A percentile compares a stretch with the other conserved stretches of the same genome.
Conservation (phyloP, 1,140 invertebrate species). For the Cherax destructor region DNA sequence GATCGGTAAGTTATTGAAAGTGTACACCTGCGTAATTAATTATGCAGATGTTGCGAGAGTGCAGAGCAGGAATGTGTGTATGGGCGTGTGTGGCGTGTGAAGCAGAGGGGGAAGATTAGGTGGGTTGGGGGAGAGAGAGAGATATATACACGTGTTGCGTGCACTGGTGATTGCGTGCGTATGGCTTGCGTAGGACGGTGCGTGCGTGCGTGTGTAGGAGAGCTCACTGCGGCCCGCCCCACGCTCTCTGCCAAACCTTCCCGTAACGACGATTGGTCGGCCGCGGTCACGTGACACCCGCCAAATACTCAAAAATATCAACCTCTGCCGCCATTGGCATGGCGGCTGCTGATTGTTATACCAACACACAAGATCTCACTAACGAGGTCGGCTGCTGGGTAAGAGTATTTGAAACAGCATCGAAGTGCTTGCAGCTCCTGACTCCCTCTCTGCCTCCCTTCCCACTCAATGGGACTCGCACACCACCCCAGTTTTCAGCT, state of each 20-base stretch:
- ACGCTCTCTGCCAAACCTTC: conserved; percentile 19
- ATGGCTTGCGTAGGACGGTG: not conserved
- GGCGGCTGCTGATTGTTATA: conserved; percentile 42
- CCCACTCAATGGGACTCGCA: not conserved
- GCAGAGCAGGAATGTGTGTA: too few species aligned
- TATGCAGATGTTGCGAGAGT: not conserved
- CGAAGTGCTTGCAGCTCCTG: not conserved
- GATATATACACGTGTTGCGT: conserved; percentile 2
- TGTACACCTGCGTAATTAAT: too few species aligned
- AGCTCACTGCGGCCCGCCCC: conserved; percentile 18
- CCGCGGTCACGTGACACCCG: conserved; percentile 62
- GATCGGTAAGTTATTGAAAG: too few species aligned
- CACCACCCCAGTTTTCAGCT: conserved; percentile 30
- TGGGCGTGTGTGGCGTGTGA: too few species aligned
- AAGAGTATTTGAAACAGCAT: conserved; percentile 11
- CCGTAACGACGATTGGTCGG: conserved; percentile 66
- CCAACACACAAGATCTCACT: conserved; percentile 15
- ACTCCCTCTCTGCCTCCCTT: not conserved
- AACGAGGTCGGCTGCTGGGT: conserved; percentile 9
- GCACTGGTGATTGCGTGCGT: conserved; percentile 28
- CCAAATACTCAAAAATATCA: conserved; percentile 68
- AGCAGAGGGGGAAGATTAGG: too few species aligned
- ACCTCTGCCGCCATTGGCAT: conserved; percentile 53
- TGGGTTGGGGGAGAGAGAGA: not conserved
- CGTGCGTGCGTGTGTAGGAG: conserved; percentile 18